phyloP scores from a whole-genome alignment of 1,140 invertebrate species.

The Agrypnia vestita region DNA sequence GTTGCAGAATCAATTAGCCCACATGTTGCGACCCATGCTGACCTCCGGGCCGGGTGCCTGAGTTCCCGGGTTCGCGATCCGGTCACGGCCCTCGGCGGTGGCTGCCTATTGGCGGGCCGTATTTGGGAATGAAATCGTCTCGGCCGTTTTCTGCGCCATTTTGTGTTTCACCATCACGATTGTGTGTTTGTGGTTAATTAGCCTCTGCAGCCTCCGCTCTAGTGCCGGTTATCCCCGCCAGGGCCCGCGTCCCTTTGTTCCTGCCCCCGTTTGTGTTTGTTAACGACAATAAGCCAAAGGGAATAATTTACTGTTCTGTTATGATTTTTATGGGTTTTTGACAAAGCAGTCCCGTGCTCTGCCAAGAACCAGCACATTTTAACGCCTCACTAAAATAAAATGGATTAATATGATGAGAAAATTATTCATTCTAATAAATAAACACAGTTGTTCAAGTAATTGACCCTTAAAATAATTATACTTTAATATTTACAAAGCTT shows the following conservation, averaged over 20 bases:
- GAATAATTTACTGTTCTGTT: neutral
- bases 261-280: neutral
- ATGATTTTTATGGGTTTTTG: too few species aligned
- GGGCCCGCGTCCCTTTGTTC: neutral
- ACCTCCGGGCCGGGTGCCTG: neutral
- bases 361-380: too few species aligned
- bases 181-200: conserved; percentile 18
- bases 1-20: too few species aligned
- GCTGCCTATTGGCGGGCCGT: conserved; percentile 12
- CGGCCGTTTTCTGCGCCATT: neutral
- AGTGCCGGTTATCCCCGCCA: neutral
- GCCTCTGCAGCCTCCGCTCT: conserved; percentile 6
- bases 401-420: too few species aligned
- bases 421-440: too few species aligned
- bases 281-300: neutral
- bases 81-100: neutral
- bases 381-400: too few species aligned
- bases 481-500: too few species aligned
- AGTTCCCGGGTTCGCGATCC: conserved; percentile 14
- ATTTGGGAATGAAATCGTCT: conserved; percentile 4
- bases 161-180: neutral
- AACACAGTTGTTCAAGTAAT: too few species aligned
- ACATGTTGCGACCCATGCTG: too few species aligned
- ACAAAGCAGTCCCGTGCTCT: too few species aligned
- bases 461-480: too few species aligned